A percentile compares a stretch with the other conserved stretches of the same genome.
These are phyloP conservation scores for Conops quadrifasciatus DNA, from an alignment of 2,888 invertebrate species.

Conservation along the genomic window DNA sequence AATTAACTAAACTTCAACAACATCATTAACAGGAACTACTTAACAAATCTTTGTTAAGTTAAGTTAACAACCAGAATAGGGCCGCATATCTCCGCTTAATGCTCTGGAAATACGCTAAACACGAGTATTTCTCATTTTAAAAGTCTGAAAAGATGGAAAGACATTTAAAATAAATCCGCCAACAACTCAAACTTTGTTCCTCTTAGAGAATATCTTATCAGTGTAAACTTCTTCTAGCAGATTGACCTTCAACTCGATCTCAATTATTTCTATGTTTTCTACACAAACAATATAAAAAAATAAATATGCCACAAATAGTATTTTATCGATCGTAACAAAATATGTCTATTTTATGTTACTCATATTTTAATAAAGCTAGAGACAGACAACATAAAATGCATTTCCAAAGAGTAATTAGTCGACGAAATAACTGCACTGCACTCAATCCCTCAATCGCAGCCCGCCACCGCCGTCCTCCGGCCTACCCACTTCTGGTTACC, in stretches of 20 bases:
- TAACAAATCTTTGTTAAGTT: too few relatives aligned
- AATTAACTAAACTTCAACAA: too few relatives aligned
- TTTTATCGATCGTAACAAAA: conserved; percentile 4
- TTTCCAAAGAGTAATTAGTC: conserved; percentile 16
- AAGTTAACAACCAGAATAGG: too few relatives aligned
- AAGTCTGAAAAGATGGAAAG: not conserved
- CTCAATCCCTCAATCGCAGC: not conserved
- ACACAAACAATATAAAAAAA: conserved; percentile 6
- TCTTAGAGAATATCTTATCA: too few relatives aligned
- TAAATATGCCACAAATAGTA: conserved; percentile 25
- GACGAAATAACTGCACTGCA: not conserved
- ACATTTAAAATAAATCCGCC: not conserved
- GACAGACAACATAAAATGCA: not conserved
- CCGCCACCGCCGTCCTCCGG: not conserved
- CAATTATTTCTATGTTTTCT: conserved; percentile 1
- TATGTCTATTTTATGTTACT: not conserved
- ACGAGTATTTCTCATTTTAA: too few relatives aligned
- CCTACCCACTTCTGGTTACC: not conserved
- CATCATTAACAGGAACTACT: too few relatives aligned
- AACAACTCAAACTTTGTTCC: not conserved
- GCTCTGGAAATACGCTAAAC: too few relatives aligned
- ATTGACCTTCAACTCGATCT: not conserved
- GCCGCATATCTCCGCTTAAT: too few relatives aligned
- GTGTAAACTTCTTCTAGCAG: not conserved
- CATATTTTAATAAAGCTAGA: not conserved